Percentiles rank a stretch among this genome's conserved stretches.
These are phyloP conservation scores for Gymnocephalus cernua DNA, from an alignment of 2,113 vertebrate genomes.

Conservation along the genomic window DNA sequence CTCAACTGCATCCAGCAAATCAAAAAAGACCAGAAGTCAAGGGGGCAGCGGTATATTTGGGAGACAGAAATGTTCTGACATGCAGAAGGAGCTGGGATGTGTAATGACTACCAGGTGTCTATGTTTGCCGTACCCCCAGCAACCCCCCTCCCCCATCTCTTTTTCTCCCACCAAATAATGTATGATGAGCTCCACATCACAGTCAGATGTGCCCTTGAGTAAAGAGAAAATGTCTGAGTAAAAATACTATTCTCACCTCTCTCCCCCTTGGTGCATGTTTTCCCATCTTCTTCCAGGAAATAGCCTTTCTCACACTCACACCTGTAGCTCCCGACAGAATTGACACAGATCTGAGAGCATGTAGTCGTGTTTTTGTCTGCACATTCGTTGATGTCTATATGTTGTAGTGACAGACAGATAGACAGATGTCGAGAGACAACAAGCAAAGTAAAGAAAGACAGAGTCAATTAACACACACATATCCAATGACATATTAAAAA, in stretches of 20 bases:
- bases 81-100: constrained; percentile 60
- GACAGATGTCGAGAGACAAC: constrained; percentile 9
- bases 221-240: constrained; percentile 34
- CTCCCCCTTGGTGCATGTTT: constrained; percentile 90
- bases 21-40: constrained; percentile 62
- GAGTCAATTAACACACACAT: background rate
- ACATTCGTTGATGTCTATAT: constrained; percentile 93
- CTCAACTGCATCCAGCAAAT: constrained; percentile 69
- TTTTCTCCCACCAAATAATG: constrained; percentile 1
- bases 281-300: constrained; percentile 89
- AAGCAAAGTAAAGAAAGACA: background rate
- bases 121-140: constrained; percentile 43
- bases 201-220: constrained; percentile 46
- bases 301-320: constrained; percentile 92
- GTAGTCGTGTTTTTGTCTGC: constrained; percentile 85
- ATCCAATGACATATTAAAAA: background rate
- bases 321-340: constrained; percentile 93
- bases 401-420: constrained; percentile 12
- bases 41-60: constrained; percentile 49
- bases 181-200: constrained; percentile 47
- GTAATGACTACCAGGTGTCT: constrained; percentile 81
- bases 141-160: background rate
- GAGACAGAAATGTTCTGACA: constrained; percentile 71
- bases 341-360: constrained; percentile 93
- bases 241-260: constrained; percentile 84